These are phyloP conservation scores for Ennomos fuscantarius DNA, from an alignment of 2,888 invertebrate genomes.

Conservation along the genomic window DNA sequence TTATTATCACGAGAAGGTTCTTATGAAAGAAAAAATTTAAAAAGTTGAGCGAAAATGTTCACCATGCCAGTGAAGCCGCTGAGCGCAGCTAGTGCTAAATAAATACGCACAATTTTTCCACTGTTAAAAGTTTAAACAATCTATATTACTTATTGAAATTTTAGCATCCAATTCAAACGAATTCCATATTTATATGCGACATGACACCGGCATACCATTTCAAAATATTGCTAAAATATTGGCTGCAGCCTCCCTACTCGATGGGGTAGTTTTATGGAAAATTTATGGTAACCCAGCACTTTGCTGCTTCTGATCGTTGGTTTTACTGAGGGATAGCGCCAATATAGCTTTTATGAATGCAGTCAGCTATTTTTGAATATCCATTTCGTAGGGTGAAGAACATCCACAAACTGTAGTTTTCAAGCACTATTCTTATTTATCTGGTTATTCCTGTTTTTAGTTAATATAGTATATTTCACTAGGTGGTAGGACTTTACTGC, in stretches of 20 bases:
- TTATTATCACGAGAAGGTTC: too few relatives aligned
- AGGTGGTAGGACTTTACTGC: too few relatives aligned
- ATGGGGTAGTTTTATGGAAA: slow-evolving; percentile 45
- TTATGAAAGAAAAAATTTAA: too few relatives aligned
- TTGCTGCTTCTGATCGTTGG: slow-evolving; percentile 20
- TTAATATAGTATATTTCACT: too few relatives aligned
- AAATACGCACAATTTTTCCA: too few relatives aligned
- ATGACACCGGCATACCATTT: slow-evolving; percentile 15
- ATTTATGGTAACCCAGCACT: slow-evolving; percentile 56
- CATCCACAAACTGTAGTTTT: background rate
- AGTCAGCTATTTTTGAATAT: slow-evolving; percentile 22
- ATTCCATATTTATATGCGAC: slow-evolving; percentile 21
- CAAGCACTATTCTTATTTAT: too few relatives aligned
- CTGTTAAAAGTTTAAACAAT: too few relatives aligned
- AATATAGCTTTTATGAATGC: slow-evolving; percentile 10
- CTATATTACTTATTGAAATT: background rate
- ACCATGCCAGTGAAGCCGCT: too few relatives aligned
- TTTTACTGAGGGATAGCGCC: slow-evolving; percentile 4
- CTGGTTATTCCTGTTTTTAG: too few relatives aligned
- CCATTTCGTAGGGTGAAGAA: background rate
- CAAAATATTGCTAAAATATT: slow-evolving; percentile 59
- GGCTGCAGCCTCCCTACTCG: slow-evolving; percentile 40
- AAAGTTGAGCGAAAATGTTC: too few relatives aligned
- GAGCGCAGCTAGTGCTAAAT: too few relatives aligned
- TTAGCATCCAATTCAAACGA: slow-evolving; percentile 18